Base-by-base conservation (phyloP, 2,113 vertebrate species). In the Gavialis gangeticus region DNA sequence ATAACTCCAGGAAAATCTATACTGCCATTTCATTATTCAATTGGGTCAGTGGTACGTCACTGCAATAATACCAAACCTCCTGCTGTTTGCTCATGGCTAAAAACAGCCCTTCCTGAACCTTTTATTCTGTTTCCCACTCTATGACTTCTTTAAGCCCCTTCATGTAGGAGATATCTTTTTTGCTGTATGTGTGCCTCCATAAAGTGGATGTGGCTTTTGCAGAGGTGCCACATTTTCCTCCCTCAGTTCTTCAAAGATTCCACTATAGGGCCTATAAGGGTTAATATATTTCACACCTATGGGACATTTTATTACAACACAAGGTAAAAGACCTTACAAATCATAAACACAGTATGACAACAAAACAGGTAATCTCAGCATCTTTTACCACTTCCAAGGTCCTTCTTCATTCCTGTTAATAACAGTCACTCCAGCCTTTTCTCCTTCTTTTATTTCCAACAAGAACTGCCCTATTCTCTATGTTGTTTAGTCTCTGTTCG, bases 71-170 rank as follows among this genome's bases (percentile, higher is more conserved):
- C 18, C 37, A n/a, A n/a, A 0, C 0, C 4, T 77, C 5, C 16
- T 3, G 5, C 62, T 57, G 14, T 25, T 54, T 9, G 18, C 19
- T 83, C 9, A 17, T 64, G 22, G 15, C 37, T 91, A 46, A 7
- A 46, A 46, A 46, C 46, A 46, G 46, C 46, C 46, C 0, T 0
- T 30, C 54, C 58, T 75, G 37, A 5, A n/a, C 7, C 11, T 1
- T 84, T 88, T 46, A 46, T 46, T 84, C 79, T 34, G 2, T 79
- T 46, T 46, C 69, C 69, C 25, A 21, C 4, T 0, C 4, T 0
- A 0, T 3, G 25, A 5, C 14, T 89, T 18, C 7, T 25, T 66
- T 16, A 19, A n/a, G 5, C 16, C 59, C 11, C 83, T 15, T 5
- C 13, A 80, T 46, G 46, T 46, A 7, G 46, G 7, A 46, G 85